Percentiles rank a stretch among this genome's conserved stretches.
Evolutionary conservation across 2,888 invertebrate species (phyloP).

Genomic region (Monopis laevigella): DNA sequence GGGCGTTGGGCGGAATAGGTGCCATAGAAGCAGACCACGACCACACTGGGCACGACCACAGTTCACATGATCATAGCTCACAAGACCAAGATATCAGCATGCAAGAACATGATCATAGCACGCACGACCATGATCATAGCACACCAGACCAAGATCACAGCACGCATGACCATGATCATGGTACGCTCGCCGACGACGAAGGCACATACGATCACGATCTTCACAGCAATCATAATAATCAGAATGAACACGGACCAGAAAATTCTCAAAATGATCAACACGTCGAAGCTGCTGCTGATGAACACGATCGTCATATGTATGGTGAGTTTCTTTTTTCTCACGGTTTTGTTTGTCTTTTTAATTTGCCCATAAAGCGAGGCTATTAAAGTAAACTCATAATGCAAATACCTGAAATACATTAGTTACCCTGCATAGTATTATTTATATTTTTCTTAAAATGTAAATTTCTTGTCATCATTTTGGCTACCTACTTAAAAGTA

Average conservation of each 20-base stretch:
- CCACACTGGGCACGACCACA: slow-evolving; percentile 17
- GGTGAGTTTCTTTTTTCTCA: no score
- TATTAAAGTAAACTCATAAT: no score
- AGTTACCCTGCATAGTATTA: no score
- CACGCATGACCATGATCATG: not conserved
- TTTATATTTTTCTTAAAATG: no score
- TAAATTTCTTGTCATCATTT: no score
- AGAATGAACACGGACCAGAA: slow-evolving; percentile 22
- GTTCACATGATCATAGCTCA: slow-evolving; percentile 19
- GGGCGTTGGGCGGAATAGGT: slow-evolving; percentile 67
- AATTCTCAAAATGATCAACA: slow-evolving; percentile 30
- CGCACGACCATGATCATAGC: slow-evolving; percentile 20
- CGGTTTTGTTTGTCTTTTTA: no score
- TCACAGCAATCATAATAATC: no score
- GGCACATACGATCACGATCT: not conserved
- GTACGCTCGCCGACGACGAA: not conserved
- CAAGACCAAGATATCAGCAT: slow-evolving; percentile 18
- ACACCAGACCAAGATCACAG: not conserved
- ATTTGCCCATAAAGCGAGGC: no score
- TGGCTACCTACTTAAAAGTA: no score
- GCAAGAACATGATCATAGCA: slow-evolving; percentile 24
- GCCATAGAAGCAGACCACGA: slow-evolving; percentile 26
- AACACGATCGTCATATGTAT: slow-evolving; percentile 59
- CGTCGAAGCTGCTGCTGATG: slow-evolving; percentile 34
- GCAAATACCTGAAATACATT: no score